A percentile compares a stretch with the other conserved stretches of the same genome.
These are phyloP conservation scores for Acestrorhynchus altus DNA, from an alignment of 2,797 vertebrate genomes.

Conservation along the genomic window DNA sequence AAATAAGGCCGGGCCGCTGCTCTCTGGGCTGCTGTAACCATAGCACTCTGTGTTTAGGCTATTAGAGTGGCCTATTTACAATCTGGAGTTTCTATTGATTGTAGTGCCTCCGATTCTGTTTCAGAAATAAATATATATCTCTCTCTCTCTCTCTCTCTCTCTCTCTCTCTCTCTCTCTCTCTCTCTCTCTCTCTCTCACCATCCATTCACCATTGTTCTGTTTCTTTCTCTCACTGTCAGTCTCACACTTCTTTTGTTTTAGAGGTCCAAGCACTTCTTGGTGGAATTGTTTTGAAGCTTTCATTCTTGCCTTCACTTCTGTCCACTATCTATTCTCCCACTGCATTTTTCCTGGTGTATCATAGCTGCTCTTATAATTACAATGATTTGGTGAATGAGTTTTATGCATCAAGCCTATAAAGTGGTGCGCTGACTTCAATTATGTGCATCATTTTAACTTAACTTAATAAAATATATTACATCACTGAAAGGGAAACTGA, in stretches of 20 bases:
- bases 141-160: conserved; percentile 65
- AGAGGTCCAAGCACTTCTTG: background rate
- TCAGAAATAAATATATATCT: conserved; percentile 94
- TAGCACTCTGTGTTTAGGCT: conserved; percentile 89
- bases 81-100: conserved; percentile 94
- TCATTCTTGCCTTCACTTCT: conserved; percentile 18
- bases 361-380: too few species aligned
- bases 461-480: too few species aligned
- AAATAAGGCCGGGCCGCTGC: conserved; percentile 76
- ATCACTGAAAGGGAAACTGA: background rate
- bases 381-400: too few species aligned
- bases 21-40: conserved; percentile 79
- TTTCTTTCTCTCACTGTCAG: conserved; percentile 45
- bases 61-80: conserved; percentile 92
- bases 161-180: conserved; percentile 42
- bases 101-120: conserved; percentile 92
- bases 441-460: conserved; percentile 35
- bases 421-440: too few species aligned
- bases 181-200: conserved; percentile 65
- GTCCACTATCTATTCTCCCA: background rate
- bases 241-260: conserved; percentile 54
- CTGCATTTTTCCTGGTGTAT: background rate
- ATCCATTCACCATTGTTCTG: conserved; percentile 49
- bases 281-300: background rate
- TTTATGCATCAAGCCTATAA: too few species aligned